A percentile compares a stretch with the other conserved stretches of the same genome.
Evolutionary conservation across 1,140 invertebrate species (phyloP).

Genomic region (Cydia strobilella): DNA sequence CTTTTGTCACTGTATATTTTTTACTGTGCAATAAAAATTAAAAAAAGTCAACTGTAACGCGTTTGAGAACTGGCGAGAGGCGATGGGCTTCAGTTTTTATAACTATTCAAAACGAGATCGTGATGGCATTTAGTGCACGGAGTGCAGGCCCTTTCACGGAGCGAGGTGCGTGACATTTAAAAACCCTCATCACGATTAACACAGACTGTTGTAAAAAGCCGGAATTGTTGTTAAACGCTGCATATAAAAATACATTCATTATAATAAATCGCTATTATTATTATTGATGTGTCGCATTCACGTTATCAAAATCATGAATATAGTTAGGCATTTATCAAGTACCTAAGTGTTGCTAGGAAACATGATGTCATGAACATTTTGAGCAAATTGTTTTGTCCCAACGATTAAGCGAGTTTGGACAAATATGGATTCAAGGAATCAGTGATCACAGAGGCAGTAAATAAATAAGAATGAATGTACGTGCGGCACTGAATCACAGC

Average conservation of each 20-base stretch:
- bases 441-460: background rate
- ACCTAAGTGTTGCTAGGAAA: background rate
- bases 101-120: constrained; percentile 55
- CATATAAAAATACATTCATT: no score
- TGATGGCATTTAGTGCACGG: constrained; percentile 63
- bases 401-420: background rate
- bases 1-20: no score
- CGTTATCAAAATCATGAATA: background rate
- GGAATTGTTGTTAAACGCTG: no score
- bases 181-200: constrained; percentile 42
- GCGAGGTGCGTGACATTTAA: constrained; percentile 63
- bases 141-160: constrained; percentile 58
- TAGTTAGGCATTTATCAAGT: background rate
- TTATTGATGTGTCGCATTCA: background rate
- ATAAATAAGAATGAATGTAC: constrained; percentile 3
- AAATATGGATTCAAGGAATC: background rate
- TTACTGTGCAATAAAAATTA: no score
- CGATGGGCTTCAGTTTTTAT: constrained; percentile 43
- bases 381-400: background rate
- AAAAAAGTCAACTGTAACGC: constrained; percentile 22
- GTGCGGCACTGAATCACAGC: constrained; percentile 1
- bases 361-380: background rate
- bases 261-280: background rate
- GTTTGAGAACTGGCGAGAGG: background rate
- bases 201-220: background rate